These are phyloP conservation scores for Megathymus violae DNA, from an alignment of 1,140 invertebrate species.

Conservation along the genomic window DNA sequence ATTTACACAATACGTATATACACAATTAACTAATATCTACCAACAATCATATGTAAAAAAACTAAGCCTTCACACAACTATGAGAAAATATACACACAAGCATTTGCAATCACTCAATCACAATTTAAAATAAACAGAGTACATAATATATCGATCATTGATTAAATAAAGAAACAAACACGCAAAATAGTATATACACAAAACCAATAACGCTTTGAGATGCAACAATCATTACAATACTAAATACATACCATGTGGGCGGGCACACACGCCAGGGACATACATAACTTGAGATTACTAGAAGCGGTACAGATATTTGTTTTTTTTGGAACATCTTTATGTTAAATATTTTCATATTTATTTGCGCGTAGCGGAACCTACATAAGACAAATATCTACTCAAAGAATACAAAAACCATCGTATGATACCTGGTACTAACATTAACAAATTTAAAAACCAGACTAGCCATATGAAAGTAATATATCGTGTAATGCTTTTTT, in stretches of 20 bases:
- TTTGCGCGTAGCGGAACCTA: too few species aligned
- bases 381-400: too few species aligned
- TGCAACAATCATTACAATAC: constrained; percentile 10
- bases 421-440: too few species aligned
- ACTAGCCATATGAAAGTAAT: too few species aligned
- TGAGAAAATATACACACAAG: constrained; percentile 9
- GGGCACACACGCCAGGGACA: background rate
- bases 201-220: constrained; percentile 6
- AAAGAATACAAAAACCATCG: too few species aligned
- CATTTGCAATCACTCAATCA: background rate
- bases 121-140: background rate
- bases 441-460: too few species aligned
- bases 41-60: background rate
- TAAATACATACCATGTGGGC: background rate
- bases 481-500: too few species aligned
- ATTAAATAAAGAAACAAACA: background rate
- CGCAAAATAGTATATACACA: background rate
- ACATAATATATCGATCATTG: background rate
- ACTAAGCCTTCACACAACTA: constrained; percentile 10
- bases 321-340: background rate
- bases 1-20: too few species aligned
- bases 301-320: background rate
- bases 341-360: background rate
- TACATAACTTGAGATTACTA: background rate
- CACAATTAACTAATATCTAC: constrained; percentile 8